These are phyloP conservation scores for Takifugu bimaculatus DNA, from an alignment of 2,113 vertebrate genomes.

Conservation along the genomic window DNA sequence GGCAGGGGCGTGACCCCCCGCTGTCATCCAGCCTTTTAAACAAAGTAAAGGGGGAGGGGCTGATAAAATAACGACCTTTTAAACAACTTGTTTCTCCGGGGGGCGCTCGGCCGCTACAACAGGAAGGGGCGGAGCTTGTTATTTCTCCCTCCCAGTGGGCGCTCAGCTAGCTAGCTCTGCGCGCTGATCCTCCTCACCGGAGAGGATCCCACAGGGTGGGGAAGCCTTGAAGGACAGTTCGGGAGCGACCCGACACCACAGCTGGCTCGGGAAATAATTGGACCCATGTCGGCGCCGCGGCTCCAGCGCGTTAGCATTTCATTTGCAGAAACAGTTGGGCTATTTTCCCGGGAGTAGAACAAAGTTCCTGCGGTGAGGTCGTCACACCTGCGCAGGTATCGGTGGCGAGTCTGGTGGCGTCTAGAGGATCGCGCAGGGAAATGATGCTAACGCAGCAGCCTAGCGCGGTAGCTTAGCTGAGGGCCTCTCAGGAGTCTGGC, in stretches of 20 bases:
- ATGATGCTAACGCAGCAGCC: too few species aligned
- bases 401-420: too few species aligned
- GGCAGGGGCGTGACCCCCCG: conserved; percentile 41
- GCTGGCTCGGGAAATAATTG: conserved; percentile 70
- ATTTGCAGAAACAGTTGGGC: conserved; percentile 52
- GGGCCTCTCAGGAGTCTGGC: too few species aligned
- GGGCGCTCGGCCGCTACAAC: conserved; percentile 54
- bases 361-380: conserved; percentile 33
- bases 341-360: conserved; percentile 22
- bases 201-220: conserved; percentile 58
- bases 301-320: conserved; percentile 54
- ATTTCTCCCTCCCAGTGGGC: conserved; percentile 27
- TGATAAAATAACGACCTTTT: conserved; percentile 56
- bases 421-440: too few species aligned
- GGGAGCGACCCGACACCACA: conserved; percentile 70
- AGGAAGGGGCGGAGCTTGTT: conserved; percentile 67
- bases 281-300: conserved; percentile 63
- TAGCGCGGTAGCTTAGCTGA: too few species aligned
- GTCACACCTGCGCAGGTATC: too few species aligned
- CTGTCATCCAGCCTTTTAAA: conserved; percentile 37
- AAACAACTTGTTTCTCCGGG: conserved; percentile 42
- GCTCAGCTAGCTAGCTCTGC: conserved; percentile 65
- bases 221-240: conserved; percentile 63
- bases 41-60: conserved; percentile 14
- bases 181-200: conserved; percentile 65